Evolutionary conservation across 1,140 invertebrate genomes (phyloP), one percentile per base, ranked within the genome.

Genomic region (Laodelphax striatellus): DNA sequence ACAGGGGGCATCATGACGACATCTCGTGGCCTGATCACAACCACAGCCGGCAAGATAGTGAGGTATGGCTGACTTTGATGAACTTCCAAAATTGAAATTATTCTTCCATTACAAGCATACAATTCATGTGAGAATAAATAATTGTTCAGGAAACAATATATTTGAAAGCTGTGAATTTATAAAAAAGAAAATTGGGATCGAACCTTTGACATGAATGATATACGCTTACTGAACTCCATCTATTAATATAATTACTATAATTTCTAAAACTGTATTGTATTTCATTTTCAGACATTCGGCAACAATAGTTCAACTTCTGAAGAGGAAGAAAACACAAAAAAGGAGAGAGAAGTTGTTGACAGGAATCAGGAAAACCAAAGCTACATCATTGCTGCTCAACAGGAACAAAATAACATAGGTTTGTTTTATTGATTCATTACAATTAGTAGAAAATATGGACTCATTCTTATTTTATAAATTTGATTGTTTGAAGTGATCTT

Each of bases 11-110:
- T 6, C 77, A 76, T 17, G 76, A 77, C 63, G 79, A 81, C 63
- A 78, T 65, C 11, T 31, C 76, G 4, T 80, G 83, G 78, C 80
- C 70, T 72, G 84, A 73, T 70, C 79, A 80, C 0, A 81, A 83
- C 64, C 86, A 88, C 66, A 87, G 85, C 65, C 80, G 86, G 58
- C 85, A 88, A 67, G 86, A 86, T 68, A 88, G 86, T 70, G 86
- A 89, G 69, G 77, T 79, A 70, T 60, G 24, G n/a, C n/a, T n/a
- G n/a, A n/a, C n/a, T n/a, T n/a, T n/a, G n/a, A n/a, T n/a, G n/a
- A n/a, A n/a, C n/a, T n/a, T n/a, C n/a, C n/a, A n/a, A 28, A 28
- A 28, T 28, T 28, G 24, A 28, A 63, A n/a, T n/a, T n/a, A n/a
- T n/a, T n/a, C n/a, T n/a, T n/a, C n/a, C n/a, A n/a, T n/a, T n/a